These are phyloP conservation scores for Cephus spinipes DNA, from an alignment of 2,888 invertebrate species.

Conservation along the genomic window DNA sequence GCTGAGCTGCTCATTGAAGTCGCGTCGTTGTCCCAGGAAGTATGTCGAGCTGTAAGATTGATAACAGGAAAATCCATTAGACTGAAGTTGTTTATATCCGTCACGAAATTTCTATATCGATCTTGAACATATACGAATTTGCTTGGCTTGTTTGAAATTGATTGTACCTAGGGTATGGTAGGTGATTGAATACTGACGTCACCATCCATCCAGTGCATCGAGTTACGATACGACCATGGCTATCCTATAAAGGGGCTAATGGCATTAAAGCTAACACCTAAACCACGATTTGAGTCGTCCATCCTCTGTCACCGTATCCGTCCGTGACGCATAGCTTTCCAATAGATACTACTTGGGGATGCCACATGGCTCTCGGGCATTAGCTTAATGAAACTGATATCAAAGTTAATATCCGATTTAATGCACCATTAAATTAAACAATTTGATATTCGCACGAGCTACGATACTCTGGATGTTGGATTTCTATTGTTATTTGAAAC, in stretches of 20 bases:
- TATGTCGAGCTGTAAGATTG: conserved; percentile 78
- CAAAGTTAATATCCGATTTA: not conserved
- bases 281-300: conserved; percentile 23
- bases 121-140: not conserved
- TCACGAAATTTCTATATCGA: not conserved
- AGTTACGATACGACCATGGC: conserved; percentile 37
- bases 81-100: not conserved
- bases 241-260: conserved; percentile 43
- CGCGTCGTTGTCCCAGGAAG: conserved; percentile 78
- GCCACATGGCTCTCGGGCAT: conserved; percentile 15
- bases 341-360: conserved; percentile 24
- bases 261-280: conserved; percentile 41
- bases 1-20: conserved; percentile 83
- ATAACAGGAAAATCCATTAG: conserved; percentile 20
- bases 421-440: not conserved
- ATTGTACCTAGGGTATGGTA: conserved; percentile 11
- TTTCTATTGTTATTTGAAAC: not conserved
- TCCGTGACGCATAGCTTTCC: conserved; percentile 29
- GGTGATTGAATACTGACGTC: conserved; percentile 47
- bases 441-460: not conserved
- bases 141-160: not conserved
- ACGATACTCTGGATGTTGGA: not conserved
- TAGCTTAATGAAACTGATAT: conserved; percentile 23
- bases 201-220: conserved; percentile 45
- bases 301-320: conserved; percentile 14